Evolutionary conservation across 2,888 invertebrate genomes (phyloP).

Genomic region (Drosophila mulleri): DNA sequence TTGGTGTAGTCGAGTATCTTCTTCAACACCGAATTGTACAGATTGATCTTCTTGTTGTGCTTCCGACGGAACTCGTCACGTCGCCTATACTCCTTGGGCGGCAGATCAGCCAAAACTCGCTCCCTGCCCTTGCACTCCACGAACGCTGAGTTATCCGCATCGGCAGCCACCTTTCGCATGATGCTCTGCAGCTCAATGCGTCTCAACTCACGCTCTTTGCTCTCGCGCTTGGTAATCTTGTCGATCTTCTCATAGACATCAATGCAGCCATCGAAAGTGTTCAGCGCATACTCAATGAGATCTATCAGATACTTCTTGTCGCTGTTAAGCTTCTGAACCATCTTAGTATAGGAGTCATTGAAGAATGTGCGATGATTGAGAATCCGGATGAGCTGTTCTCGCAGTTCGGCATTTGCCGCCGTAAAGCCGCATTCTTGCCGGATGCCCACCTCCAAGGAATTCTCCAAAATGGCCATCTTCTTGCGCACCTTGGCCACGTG

Average conservation of each 20-base stretch:
- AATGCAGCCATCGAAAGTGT: slow-evolving; percentile 83
- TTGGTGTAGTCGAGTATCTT: slow-evolving; percentile 82
- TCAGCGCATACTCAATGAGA: slow-evolving; percentile 82
- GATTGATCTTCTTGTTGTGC: slow-evolving; percentile 79
- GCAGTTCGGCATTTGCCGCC: slow-evolving; percentile 76
- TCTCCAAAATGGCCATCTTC: slow-evolving; percentile 80
- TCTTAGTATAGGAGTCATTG: slow-evolving; percentile 82
- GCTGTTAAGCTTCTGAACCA: slow-evolving; percentile 81
- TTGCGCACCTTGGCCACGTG: slow-evolving; percentile 76
- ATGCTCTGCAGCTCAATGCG: slow-evolving; percentile 83
- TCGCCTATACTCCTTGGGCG: slow-evolving; percentile 82
- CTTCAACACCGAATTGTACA: slow-evolving; percentile 81
- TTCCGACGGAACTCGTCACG: slow-evolving; percentile 79
- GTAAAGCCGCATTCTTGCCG: slow-evolving; percentile 82
- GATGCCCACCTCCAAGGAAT: slow-evolving; percentile 82
- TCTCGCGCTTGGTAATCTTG: slow-evolving; percentile 73
- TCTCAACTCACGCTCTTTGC: slow-evolving; percentile 76
- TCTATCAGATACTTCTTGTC: slow-evolving; percentile 84
- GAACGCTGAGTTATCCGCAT: slow-evolving; percentile 79
- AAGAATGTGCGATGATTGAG: slow-evolving; percentile 82
- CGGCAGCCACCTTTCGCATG: slow-evolving; percentile 80
- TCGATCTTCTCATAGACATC: slow-evolving; percentile 83
- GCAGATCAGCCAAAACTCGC: slow-evolving; percentile 77
- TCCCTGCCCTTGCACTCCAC: slow-evolving; percentile 76
- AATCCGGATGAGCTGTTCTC: slow-evolving; percentile 78